These are phyloP conservation scores for Lindbergichthys nudifrons DNA, from an alignment of 2,797 vertebrate species.

Conservation along the genomic window DNA sequence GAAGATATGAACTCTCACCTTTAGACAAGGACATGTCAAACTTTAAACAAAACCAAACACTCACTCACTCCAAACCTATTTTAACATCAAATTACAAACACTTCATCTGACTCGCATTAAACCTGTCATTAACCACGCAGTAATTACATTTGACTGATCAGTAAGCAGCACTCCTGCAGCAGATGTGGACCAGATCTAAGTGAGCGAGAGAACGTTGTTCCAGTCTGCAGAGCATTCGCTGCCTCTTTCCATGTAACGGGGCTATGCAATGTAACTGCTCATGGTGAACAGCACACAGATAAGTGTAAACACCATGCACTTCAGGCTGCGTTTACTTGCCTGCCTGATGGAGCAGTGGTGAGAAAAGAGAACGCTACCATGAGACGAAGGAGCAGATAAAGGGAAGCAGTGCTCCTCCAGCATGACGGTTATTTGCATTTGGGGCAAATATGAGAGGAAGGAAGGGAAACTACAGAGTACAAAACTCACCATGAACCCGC, in stretches of 20 bases:
- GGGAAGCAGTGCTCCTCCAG: constrained; percentile 19
- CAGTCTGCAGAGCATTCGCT: constrained; percentile 49
- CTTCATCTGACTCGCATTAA: constrained; percentile 19
- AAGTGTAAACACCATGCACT: constrained; percentile 51
- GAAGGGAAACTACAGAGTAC: constrained; percentile 64
- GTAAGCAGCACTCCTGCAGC: constrained; percentile 24
- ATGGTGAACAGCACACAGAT: constrained; percentile 40
- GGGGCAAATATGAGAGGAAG: constrained; percentile 55
- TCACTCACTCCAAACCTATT: not conserved
- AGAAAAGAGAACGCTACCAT: constrained; percentile 35
- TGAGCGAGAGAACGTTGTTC: constrained; percentile 43
- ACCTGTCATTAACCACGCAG: constrained; percentile 27
- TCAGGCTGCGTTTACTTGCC: constrained; percentile 47
- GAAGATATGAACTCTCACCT: constrained; percentile 50
- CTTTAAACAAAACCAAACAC: constrained; percentile 12
- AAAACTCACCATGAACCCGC: constrained; percentile 51
- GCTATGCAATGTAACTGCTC: constrained; percentile 37
- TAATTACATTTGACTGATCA: constrained; percentile 26
- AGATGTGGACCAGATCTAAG: constrained; percentile 41
- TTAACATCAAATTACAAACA: constrained; percentile 27
- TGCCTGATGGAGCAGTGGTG: constrained; percentile 40
- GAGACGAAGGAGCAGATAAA: constrained; percentile 42
- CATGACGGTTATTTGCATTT: constrained; percentile 60
- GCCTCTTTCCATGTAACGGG: constrained; percentile 51
- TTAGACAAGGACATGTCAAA: constrained; percentile 38